phyloP scores from a whole-genome alignment of 2,113 vertebrate genomes.

The Notarius quadriscutis region DNA sequence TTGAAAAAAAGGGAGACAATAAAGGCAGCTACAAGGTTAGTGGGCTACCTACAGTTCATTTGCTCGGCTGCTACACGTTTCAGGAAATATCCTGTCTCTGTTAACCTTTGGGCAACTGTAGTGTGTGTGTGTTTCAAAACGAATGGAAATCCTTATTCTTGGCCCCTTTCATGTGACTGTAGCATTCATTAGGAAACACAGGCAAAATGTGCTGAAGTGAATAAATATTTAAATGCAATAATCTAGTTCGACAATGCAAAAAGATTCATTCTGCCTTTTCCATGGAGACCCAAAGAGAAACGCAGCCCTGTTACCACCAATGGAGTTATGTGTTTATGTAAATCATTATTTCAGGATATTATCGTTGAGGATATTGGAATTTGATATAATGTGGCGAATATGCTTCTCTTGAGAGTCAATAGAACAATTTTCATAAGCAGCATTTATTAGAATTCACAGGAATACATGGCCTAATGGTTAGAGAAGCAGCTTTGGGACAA shows the following conservation, averaged over 20 bases:
- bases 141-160: not conserved
- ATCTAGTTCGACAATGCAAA: constrained; percentile 1
- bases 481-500: too few species aligned
- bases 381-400: constrained; percentile 24
- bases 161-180: not conserved
- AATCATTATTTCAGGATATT: constrained; percentile 20
- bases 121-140: not conserved
- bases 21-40: constrained; percentile 14
- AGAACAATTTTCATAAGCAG: not conserved
- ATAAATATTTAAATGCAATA: constrained; percentile 27
- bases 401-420: not conserved
- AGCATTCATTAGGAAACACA: constrained; percentile 13
- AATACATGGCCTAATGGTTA: too few species aligned
- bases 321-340: constrained; percentile 18
- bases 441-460: not conserved
- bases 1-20: constrained; percentile 5
- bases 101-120: constrained; percentile 11
- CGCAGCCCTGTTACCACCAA: not conserved
- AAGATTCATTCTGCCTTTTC: constrained; percentile 2
- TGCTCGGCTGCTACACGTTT: not conserved
- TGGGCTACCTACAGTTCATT: not conserved
- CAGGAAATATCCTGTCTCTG: not conserved
- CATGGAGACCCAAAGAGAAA: not conserved
- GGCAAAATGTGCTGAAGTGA: constrained; percentile 15
- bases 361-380: not conserved